These are phyloP conservation scores for Chionoecetes opilio DNA, from an alignment of 1,140 invertebrate genomes.

Conservation along the genomic window DNA sequence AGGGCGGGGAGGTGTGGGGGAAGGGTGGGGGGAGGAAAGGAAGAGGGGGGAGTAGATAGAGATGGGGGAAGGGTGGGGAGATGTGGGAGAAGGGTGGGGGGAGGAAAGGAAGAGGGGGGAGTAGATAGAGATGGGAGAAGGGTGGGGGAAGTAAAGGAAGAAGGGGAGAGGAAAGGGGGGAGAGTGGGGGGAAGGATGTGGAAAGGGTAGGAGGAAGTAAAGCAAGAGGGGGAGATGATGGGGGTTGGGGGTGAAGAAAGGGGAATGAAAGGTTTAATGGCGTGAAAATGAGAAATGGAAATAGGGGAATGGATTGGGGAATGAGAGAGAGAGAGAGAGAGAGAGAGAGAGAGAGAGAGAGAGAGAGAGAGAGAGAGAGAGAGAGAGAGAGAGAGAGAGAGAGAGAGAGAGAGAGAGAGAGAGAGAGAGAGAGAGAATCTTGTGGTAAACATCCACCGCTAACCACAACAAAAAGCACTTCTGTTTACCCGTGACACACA, in stretches of 20 bases:
- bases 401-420: conserved; percentile 49
- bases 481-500: not conserved
- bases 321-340: not conserved
- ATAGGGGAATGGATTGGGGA: not conserved
- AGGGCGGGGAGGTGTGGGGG: not conserved
- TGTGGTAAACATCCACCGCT: no score
- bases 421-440: conserved; percentile 32
- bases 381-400: conserved; percentile 30
- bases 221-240: no score
- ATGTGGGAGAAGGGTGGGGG: not conserved
- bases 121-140: not conserved
- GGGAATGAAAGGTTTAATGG: not conserved
- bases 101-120: not conserved
- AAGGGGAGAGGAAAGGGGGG: not conserved
- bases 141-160: not conserved
- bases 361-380: not conserved
- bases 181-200: not conserved
- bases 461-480: not conserved
- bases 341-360: not conserved
- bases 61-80: not conserved
- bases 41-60: not conserved
- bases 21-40: not conserved
- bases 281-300: not conserved
- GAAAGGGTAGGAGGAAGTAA: no score
- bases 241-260: no score